Conservation (phyloP, 1,140 invertebrate genomes). For the Plutomurus gul region DNA sequence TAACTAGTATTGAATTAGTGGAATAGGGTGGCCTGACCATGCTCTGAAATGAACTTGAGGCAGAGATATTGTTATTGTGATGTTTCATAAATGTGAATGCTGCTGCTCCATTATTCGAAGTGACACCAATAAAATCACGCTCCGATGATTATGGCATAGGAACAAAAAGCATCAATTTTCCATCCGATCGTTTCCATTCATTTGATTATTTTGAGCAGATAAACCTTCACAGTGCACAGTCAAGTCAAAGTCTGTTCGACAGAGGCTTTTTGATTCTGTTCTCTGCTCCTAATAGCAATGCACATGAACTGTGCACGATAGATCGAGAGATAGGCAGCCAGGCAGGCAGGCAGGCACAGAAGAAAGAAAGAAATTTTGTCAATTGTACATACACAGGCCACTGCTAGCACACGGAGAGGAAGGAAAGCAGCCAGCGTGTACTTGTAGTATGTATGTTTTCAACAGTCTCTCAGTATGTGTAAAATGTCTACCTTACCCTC, state of each 20-base stretch:
- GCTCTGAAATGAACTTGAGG: conserved; percentile 32
- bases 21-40: conserved; percentile 23
- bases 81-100: conserved; percentile 33
- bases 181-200: conserved; percentile 45
- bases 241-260: background rate
- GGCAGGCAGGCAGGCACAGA: too few species aligned
- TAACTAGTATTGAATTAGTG: conserved; percentile 29
- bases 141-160: conserved; percentile 34
- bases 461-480: background rate
- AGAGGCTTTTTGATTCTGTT: too few species aligned
- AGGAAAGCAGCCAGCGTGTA: background rate
- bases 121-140: conserved; percentile 48
- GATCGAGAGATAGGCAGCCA: too few species aligned
- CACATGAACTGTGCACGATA: too few species aligned
- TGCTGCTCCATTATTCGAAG: conserved; percentile 12
- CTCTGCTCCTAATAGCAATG: too few species aligned
- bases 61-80: conserved; percentile 16
- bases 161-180: conserved; percentile 52
- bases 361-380: too few species aligned
- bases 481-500: background rate
- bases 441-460: background rate
- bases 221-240: background rate
- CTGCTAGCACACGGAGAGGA: too few species aligned
- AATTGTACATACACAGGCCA: background rate
- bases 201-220: conserved; percentile 45